phyloP scores from a whole-genome alignment of 2,888 invertebrate genomes.

The Trichogramma evanescens region DNA sequence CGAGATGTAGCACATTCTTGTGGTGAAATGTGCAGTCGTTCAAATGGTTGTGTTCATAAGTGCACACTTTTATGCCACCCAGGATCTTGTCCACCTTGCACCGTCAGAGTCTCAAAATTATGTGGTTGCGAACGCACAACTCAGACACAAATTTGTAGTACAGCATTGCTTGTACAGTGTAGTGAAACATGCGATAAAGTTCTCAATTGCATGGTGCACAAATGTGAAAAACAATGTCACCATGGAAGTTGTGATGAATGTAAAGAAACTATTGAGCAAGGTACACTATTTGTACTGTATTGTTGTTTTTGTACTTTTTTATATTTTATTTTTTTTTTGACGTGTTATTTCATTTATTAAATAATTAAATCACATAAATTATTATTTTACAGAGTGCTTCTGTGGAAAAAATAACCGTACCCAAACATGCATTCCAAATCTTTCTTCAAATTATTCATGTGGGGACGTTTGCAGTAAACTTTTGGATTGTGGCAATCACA shows the following conservation, averaged over 20 bases:
- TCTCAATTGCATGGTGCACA: constrained; percentile 72
- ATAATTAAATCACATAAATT: neutral
- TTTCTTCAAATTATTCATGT: constrained; percentile 55
- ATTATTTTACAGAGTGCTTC: constrained; percentile 50
- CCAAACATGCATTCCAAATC: constrained; percentile 57
- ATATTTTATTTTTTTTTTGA: too few relatives aligned
- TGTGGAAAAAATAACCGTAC: constrained; percentile 61
- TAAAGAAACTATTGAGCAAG: constrained; percentile 58
- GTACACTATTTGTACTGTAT: constrained; percentile 40
- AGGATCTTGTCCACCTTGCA: constrained; percentile 89
- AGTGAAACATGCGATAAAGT: constrained; percentile 63
- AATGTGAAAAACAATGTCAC: constrained; percentile 71
- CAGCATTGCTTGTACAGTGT: constrained; percentile 67
- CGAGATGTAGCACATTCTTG: constrained; percentile 84
- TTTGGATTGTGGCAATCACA: constrained; percentile 64
- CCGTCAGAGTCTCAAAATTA: constrained; percentile 62
- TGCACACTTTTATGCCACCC: constrained; percentile 73
- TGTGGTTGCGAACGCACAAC: constrained; percentile 76
- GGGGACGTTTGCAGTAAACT: constrained; percentile 56
- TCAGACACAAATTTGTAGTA: constrained; percentile 64
- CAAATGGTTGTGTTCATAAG: constrained; percentile 45
- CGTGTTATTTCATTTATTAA: neutral
- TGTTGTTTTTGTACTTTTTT: too few relatives aligned
- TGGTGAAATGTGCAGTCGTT: constrained; percentile 74
- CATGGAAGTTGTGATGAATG: constrained; percentile 71